Conservation (phyloP, 2,113 vertebrate species). For the Boulengeromyrus knoepffleri region DNA sequence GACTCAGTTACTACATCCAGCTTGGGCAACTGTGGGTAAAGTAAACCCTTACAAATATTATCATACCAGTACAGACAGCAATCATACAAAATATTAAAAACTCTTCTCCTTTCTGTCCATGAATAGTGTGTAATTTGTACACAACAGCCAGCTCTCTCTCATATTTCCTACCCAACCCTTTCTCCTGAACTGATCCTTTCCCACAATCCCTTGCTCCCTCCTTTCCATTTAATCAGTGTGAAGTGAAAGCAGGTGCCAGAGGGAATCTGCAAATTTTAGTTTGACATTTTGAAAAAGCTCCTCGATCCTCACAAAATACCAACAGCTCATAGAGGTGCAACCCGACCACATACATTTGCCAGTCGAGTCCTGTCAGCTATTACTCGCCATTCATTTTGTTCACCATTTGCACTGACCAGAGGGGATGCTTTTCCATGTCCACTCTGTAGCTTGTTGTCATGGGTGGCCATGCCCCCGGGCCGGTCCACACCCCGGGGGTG, state of each 20-base stretch:
- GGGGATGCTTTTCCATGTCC: conserved; percentile 24
- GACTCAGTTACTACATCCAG: background rate
- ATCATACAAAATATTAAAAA: background rate
- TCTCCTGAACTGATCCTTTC: background rate
- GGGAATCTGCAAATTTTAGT: background rate
- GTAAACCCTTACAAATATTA: background rate
- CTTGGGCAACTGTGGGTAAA: background rate
- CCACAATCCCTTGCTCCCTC: background rate
- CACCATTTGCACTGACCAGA: conserved; percentile 44
- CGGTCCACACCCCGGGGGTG: conserved; percentile 57
- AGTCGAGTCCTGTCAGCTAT: background rate
- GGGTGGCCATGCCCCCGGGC: conserved; percentile 34
- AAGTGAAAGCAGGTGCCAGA: background rate
- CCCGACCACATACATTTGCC: background rate
- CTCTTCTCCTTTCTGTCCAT: background rate
- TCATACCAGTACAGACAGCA: background rate
- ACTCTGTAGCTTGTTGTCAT: conserved; percentile 33
- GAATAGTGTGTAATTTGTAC: background rate
- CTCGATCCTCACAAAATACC: background rate
- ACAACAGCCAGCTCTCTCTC: background rate
- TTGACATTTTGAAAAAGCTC: background rate
- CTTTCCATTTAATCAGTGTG: background rate
- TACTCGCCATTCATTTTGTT: background rate
- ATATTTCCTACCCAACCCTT: background rate
- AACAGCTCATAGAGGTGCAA: background rate